Conservation (phyloP, 1,140 invertebrate genomes). For the Babylonia areolata region DNA sequence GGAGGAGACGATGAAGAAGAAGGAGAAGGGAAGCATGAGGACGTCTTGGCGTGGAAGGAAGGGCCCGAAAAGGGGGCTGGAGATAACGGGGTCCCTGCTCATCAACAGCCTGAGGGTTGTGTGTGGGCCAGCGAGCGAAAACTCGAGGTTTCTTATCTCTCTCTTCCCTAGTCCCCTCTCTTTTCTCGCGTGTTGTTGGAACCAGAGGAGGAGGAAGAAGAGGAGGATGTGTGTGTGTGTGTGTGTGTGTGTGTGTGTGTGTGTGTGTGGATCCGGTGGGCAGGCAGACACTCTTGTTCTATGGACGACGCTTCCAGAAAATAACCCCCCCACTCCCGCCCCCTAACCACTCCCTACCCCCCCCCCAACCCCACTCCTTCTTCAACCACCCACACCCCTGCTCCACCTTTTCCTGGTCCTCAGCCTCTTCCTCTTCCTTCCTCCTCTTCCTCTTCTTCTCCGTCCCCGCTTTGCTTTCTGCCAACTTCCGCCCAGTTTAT, state of each 20-base stretch:
- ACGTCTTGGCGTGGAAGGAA: not conserved
- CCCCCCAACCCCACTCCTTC: too few species aligned
- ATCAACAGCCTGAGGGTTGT: not conserved
- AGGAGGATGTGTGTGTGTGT: not conserved
- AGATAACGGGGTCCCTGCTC: not conserved
- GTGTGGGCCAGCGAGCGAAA: not conserved
- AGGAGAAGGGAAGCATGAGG: not conserved
- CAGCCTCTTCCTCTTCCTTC: not conserved
- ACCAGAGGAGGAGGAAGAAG: not conserved
- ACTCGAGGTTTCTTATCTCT: too few species aligned
- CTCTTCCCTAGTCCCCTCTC: too few species aligned
- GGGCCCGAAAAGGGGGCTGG: not conserved
- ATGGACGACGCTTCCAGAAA: too few species aligned
- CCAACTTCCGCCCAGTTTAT: slow-evolving; percentile 14
- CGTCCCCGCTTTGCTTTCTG: not conserved
- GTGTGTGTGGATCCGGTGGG: too few species aligned
- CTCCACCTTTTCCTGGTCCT: too few species aligned
- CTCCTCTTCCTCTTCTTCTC: not conserved
- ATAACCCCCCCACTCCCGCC: too few species aligned
- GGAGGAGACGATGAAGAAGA: not conserved
- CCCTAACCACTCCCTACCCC: too few species aligned
- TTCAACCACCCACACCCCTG: too few species aligned
- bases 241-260: not conserved
- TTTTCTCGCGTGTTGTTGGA: too few species aligned
- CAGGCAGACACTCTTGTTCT: too few species aligned